Evolutionary conservation across 2,888 invertebrate genomes (phyloP).

Genomic region (Heliconius ethilla): DNA sequence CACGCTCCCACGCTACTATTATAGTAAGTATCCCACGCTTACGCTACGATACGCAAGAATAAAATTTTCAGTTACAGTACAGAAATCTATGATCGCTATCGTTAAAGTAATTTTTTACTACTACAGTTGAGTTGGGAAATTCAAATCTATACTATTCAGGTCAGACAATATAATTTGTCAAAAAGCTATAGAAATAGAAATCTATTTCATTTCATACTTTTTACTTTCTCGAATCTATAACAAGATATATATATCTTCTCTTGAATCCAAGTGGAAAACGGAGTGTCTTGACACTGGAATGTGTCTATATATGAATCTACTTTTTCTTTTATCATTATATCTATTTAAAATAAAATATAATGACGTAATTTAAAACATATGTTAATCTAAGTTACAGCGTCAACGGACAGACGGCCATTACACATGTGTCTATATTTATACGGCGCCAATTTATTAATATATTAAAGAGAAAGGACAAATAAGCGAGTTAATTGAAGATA

Average conservation of each 20-base stretch:
- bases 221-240: background rate
- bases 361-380: slow-evolving; percentile 8
- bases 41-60: slow-evolving; percentile 33
- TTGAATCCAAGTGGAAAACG: background rate
- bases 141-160: background rate
- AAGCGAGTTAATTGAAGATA: slow-evolving; percentile 1
- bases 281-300: background rate
- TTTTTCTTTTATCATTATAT: background rate
- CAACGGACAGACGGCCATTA: slow-evolving; percentile 11
- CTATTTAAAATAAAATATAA: background rate
- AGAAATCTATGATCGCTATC: slow-evolving; percentile 18
- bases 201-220: too few species aligned
- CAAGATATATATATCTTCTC: too few species aligned
- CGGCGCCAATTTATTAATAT: slow-evolving; percentile 10
- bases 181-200: too few species aligned
- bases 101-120: slow-evolving; percentile 3
- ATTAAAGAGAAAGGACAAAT: slow-evolving; percentile 16
- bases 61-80: slow-evolving; percentile 34
- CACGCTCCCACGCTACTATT: slow-evolving; percentile 58
- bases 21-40: slow-evolving; percentile 46
- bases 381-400: background rate
- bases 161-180: too few species aligned
- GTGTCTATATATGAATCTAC: background rate
- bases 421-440: slow-evolving; percentile 11
- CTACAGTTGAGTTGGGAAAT: background rate